These are phyloP conservation scores for Prunella strophiata DNA, from an alignment of 2,797 vertebrate genomes.

Conservation along the genomic window DNA sequence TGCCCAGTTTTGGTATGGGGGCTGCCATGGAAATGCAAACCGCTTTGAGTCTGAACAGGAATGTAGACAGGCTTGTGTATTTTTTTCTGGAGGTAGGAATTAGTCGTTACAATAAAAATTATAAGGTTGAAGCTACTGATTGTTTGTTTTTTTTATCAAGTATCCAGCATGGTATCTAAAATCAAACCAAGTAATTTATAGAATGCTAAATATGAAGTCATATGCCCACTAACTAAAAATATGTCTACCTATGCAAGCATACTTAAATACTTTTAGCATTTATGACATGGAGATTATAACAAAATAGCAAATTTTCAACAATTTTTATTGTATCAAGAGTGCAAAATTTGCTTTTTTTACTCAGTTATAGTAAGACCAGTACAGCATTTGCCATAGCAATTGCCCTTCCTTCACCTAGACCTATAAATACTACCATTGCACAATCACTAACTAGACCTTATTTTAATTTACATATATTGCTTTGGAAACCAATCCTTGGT, in stretches of 20 bases:
- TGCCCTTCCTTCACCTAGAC: not conserved
- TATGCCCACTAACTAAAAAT: not conserved
- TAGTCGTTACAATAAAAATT: not conserved
- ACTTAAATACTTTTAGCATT: not conserved
- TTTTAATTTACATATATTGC: not conserved
- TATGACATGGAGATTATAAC: not conserved
- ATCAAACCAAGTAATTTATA: not conserved
- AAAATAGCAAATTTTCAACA: not conserved
- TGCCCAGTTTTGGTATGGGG: constrained; percentile 90
- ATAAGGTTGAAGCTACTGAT: not conserved
- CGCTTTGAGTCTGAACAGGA: constrained; percentile 85
- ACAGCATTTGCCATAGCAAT: not conserved
- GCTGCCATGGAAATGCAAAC: constrained; percentile 86
- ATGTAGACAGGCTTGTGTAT: constrained; percentile 83
- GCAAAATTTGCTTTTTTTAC: not conserved
- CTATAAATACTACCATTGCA: not conserved
- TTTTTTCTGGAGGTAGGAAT: constrained; percentile 72
- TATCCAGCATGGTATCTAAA: not conserved
- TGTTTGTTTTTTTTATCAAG: not conserved
- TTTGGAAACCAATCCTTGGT: not conserved
- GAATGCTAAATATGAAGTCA: not conserved
- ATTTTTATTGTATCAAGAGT: not conserved
- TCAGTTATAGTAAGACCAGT: not conserved
- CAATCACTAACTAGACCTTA: not conserved
- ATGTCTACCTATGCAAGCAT: not conserved